Conservation (phyloP, 2,797 vertebrate species). For the Denticeps clupeoides region DNA sequence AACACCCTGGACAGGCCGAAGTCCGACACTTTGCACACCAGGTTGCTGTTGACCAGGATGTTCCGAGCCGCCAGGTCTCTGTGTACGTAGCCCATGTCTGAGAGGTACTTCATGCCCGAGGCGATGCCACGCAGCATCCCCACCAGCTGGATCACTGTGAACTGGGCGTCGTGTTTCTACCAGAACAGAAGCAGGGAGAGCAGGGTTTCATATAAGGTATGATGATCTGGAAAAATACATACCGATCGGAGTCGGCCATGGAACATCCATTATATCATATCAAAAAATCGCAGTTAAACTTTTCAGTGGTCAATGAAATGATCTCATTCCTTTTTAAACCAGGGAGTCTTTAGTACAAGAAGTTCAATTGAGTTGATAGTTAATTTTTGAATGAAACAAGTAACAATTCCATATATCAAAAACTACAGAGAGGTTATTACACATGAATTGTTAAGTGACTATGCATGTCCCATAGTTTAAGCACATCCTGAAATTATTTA, state of each 20-base stretch:
- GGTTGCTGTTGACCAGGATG: conserved; percentile 77
- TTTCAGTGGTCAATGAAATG: conserved; percentile 11
- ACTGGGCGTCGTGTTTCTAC: conserved; percentile 94
- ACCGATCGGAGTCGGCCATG: conserved; percentile 4
- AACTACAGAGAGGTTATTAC: conserved; percentile 11
- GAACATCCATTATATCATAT: conserved; percentile 14
- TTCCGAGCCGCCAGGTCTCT: conserved; percentile 74
- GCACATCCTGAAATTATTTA: no score
- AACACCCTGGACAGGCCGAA: conserved; percentile 74
- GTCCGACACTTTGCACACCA: conserved; percentile 79
- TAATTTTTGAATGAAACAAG: no score
- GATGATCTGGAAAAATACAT: conserved; percentile 8
- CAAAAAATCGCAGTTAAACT: conserved; percentile 10
- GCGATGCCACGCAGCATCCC: conserved; percentile 80
- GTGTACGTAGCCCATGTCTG: conserved; percentile 80
- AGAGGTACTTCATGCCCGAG: conserved; percentile 78
- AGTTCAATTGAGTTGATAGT: neutral
- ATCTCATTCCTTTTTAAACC: conserved; percentile 9
- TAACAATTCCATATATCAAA: no score
- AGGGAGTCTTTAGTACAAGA: neutral
- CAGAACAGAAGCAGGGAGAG: conserved; percentile 13
- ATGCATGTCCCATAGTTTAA: conserved; percentile 6
- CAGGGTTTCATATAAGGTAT: conserved; percentile 8
- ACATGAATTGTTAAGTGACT: conserved; percentile 10
- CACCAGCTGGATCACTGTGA: conserved; percentile 84